Evolutionary conservation across 1,140 invertebrate genomes (phyloP).

Genomic region (Orius insidiosus): DNA sequence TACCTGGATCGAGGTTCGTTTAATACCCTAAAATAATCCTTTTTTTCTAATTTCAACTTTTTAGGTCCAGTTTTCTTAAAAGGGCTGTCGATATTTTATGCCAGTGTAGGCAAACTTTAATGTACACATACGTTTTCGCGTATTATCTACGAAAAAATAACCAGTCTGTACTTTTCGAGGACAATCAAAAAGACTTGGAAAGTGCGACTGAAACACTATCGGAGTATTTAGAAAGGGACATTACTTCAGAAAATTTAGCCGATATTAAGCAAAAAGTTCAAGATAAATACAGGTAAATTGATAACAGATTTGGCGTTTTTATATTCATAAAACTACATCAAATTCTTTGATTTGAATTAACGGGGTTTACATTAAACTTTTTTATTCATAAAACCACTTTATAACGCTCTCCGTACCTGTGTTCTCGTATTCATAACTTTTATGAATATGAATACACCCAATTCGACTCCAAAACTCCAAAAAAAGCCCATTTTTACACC

Average conservation of each 20-base stretch:
- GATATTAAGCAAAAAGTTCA: slow-evolving; percentile 99
- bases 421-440: no score
- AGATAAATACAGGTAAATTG: slow-evolving; percentile 87
- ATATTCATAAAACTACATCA: no score
- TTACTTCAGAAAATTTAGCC: slow-evolving; percentile 90
- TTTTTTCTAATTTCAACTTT: slow-evolving; percentile 13
- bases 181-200: slow-evolving; percentile 97
- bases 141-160: slow-evolving; percentile 97
- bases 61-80: slow-evolving; percentile 88
- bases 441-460: no score
- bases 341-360: no score
- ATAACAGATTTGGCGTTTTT: no score
- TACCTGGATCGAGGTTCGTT: slow-evolving; percentile 92
- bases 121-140: slow-evolving; percentile 99
- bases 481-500: background rate
- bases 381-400: no score
- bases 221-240: slow-evolving; percentile 94
- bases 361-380: no score
- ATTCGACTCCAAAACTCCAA: no score
- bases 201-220: slow-evolving; percentile 91
- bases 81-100: slow-evolving; percentile 96
- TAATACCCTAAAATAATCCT: slow-evolving; percentile 17
- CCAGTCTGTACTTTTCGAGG: slow-evolving; percentile 97
- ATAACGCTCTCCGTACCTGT: no score
- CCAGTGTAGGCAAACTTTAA: slow-evolving; percentile 90